phyloP scores from a whole-genome alignment of 1,140 invertebrate genomes.

The Rhyacophila brunnea region DNA sequence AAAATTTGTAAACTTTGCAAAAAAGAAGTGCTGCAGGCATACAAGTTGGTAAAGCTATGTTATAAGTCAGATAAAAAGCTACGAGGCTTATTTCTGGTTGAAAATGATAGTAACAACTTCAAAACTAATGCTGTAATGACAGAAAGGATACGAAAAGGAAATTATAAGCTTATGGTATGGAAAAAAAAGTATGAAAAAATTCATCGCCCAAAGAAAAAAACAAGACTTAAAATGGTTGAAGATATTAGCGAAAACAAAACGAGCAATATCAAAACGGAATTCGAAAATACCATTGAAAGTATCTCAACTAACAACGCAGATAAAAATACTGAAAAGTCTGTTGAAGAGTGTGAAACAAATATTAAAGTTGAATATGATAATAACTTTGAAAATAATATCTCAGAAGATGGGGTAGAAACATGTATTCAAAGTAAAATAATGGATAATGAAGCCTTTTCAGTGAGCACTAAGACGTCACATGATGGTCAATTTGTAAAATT shows the following conservation, averaged over 20 bases:
- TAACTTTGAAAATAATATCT: too few species aligned
- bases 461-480: too few species aligned
- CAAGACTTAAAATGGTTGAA: neutral
- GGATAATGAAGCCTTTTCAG: too few species aligned
- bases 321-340: too few species aligned
- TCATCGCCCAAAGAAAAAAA: neutral
- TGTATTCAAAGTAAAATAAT: too few species aligned
- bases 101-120: neutral
- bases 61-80: constrained; percentile 7
- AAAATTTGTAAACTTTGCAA: constrained; percentile 12
- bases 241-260: neutral
- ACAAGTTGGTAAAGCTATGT: constrained; percentile 4
- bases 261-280: too few species aligned
- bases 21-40: neutral
- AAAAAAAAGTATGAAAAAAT: neutral
- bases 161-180: neutral
- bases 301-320: too few species aligned
- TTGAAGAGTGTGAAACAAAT: too few species aligned
- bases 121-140: neutral
- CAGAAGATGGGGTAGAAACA: too few species aligned
- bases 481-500: too few species aligned
- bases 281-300: too few species aligned
- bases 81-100: neutral
- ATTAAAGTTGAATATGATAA: too few species aligned
- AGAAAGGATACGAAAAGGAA: neutral